These are phyloP conservation scores for Centruroides vittatus DNA, from an alignment of 1,140 invertebrate species.

Conservation along the genomic window DNA sequence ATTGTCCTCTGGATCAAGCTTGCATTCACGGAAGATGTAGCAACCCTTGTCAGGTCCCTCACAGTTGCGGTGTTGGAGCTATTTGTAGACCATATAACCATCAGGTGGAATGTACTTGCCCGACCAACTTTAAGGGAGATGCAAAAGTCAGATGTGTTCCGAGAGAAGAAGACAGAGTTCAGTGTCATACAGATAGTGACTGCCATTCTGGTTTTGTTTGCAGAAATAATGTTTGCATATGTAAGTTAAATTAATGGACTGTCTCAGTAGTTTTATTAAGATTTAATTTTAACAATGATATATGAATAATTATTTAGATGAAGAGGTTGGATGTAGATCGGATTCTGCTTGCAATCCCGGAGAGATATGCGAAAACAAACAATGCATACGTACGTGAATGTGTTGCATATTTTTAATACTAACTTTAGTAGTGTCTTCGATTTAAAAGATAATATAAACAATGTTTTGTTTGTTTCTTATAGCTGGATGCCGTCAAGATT, in stretches of 20 bases:
- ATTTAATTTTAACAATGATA: not conserved
- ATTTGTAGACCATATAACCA: constrained; percentile 63
- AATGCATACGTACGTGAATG: constrained; percentile 15
- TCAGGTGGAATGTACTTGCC: constrained; percentile 63
- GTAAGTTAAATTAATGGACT: constrained; percentile 2
- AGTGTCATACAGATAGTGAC: constrained; percentile 41
- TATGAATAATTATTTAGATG: constrained; percentile 5
- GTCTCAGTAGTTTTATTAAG: not conserved
- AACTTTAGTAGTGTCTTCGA: too few relatives aligned
- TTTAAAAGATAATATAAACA: not conserved
- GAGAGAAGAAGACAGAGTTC: constrained; percentile 55
- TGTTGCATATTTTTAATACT: not conserved
- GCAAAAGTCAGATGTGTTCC: constrained; percentile 13
- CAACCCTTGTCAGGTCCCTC: constrained; percentile 55
- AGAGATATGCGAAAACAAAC: constrained; percentile 17
- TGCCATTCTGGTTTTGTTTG: constrained; percentile 54
- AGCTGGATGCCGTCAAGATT: constrained; percentile 32
- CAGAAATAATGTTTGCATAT: constrained; percentile 25
- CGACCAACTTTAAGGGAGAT: constrained; percentile 46
- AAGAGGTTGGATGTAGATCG: constrained; percentile 14
- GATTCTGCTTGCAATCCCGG: constrained; percentile 18
- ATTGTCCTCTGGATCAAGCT: constrained; percentile 19
- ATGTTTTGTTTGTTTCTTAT: not conserved
- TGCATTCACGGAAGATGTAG: constrained; percentile 46
- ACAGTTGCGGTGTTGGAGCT: constrained; percentile 69